Percentiles rank a stretch among this genome's conserved stretches.
Conservation (phyloP, 2,113 vertebrate species). For the Corydoras maculifer region DNA sequence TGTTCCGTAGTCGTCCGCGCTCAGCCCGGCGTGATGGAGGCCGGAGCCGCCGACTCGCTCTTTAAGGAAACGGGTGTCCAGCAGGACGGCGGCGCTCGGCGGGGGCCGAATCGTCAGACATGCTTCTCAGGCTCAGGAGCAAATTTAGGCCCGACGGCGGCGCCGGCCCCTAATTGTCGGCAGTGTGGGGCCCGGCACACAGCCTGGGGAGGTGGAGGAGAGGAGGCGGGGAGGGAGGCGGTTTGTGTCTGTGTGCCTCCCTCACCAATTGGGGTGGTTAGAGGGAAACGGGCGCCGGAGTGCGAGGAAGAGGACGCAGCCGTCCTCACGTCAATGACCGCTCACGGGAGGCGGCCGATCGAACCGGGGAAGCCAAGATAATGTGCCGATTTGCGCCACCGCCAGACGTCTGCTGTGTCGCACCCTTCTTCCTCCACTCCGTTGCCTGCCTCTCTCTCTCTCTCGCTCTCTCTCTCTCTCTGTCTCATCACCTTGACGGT, state of each 20-base stretch:
- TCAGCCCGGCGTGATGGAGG: not conserved
- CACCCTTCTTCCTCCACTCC: not conserved
- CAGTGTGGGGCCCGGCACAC: slow-evolving; percentile 69
- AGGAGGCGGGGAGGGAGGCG: slow-evolving; percentile 53
- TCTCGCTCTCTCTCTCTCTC: too few relatives aligned
- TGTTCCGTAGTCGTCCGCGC: too few relatives aligned
- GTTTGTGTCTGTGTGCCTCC: slow-evolving; percentile 59
- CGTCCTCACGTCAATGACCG: slow-evolving; percentile 21
- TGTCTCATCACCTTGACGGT: too few relatives aligned
- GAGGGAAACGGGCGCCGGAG: slow-evolving; percentile 50
- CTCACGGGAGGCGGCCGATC: slow-evolving; percentile 23
- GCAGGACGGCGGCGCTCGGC: slow-evolving; percentile 28
- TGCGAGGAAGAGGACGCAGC: slow-evolving; percentile 40
- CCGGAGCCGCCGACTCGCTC: slow-evolving; percentile 2
- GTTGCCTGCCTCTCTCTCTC: not conserved
- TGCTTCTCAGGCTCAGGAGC: slow-evolving; percentile 73
- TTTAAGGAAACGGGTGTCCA: slow-evolving; percentile 15
- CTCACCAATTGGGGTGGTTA: slow-evolving; percentile 74
- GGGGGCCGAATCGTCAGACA: slow-evolving; percentile 62
- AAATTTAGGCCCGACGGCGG: slow-evolving; percentile 77
- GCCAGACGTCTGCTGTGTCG: slow-evolving; percentile 5
- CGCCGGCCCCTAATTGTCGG: slow-evolving; percentile 74
- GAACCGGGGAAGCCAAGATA: slow-evolving; percentile 23
- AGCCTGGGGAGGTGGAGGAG: slow-evolving; percentile 53
- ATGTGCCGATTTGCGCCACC: not conserved